phyloP scores from a whole-genome alignment of 2,797 vertebrate genomes.

The Poeciliopsis gracilis region DNA sequence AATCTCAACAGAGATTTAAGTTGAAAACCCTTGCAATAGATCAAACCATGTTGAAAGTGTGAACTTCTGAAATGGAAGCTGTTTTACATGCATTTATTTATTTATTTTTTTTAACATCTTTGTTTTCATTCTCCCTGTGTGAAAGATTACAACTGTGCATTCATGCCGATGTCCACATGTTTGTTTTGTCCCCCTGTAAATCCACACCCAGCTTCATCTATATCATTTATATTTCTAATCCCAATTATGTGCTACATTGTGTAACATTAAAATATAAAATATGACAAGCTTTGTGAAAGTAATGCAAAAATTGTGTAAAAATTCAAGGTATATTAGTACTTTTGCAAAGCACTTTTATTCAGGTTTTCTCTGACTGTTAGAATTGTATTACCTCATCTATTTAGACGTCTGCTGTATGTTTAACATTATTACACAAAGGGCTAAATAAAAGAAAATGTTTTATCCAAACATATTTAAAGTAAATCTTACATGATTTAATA shows the following conservation, averaged over 20 bases:
- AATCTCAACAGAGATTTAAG: too few species aligned
- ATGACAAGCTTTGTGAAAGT: not conserved
- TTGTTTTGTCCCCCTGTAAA: not conserved
- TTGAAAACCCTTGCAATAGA: not conserved
- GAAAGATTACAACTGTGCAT: not conserved
- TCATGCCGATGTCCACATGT: not conserved
- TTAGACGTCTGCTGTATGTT: slow-evolving; percentile 19
- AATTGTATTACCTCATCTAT: slow-evolving; percentile 29
- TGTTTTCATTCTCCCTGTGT: not conserved
- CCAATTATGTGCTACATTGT: not conserved
- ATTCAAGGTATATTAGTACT: slow-evolving; percentile 10
- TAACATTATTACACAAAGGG: slow-evolving; percentile 30
- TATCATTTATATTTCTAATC: not conserved
- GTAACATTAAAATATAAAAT: not conserved
- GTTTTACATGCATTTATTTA: not conserved
- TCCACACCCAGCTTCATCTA: not conserved
- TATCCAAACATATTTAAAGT: slow-evolving; percentile 62
- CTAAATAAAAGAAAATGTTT: slow-evolving; percentile 27
- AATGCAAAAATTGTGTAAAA: not conserved
- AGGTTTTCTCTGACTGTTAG: slow-evolving; percentile 24
- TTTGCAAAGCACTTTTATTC: slow-evolving; percentile 14
- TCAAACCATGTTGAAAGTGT: not conserved
- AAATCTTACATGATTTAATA: slow-evolving; percentile 46
- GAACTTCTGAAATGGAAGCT: not conserved
- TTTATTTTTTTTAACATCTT: not conserved